phyloP scores from a whole-genome alignment of 2,888 invertebrate genomes.

The Spialia ferax region DNA sequence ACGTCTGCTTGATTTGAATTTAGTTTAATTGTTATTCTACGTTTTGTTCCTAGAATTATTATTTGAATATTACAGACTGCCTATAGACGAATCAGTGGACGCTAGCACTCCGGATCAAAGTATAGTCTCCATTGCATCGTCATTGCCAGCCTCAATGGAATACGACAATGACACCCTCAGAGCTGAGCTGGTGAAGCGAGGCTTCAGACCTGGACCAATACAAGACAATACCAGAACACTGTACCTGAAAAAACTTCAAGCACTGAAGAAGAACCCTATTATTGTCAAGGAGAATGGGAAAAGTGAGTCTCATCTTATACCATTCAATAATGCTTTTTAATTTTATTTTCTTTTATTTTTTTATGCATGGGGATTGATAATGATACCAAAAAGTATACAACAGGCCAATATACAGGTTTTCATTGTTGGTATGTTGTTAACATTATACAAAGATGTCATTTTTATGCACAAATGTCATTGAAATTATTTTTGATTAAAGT shows the following conservation, averaged over 20 bases:
- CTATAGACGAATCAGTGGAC: slow-evolving; percentile 65
- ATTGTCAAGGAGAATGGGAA: slow-evolving; percentile 56
- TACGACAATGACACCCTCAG: slow-evolving; percentile 90
- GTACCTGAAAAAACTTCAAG: slow-evolving; percentile 91
- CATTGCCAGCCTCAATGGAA: slow-evolving; percentile 87
- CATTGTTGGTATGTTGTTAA: too few species aligned
- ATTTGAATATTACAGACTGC: slow-evolving; percentile 59
- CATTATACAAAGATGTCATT: too few species aligned
- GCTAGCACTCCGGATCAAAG: slow-evolving; percentile 66
- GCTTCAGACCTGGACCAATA: slow-evolving; percentile 93
- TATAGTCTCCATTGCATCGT: slow-evolving; percentile 78
- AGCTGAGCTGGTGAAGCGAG: slow-evolving; percentile 88
- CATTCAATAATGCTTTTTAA: slow-evolving; percentile 5
- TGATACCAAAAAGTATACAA: too few species aligned
- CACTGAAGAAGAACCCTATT: slow-evolving; percentile 77
- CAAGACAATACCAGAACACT: slow-evolving; percentile 91
- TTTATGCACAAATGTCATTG: too few species aligned
- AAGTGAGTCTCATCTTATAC: slow-evolving; percentile 56
- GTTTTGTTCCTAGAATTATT: slow-evolving; percentile 75
- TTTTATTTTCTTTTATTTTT: not conserved
- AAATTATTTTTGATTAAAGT: too few species aligned
- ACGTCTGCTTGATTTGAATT: too few species aligned
- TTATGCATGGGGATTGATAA: too few species aligned
- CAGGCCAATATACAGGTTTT: too few species aligned
- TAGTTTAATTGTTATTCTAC: too few species aligned